Evolutionary conservation across 1,140 invertebrate genomes (phyloP).

Genomic region (Drosophila sechellia): DNA sequence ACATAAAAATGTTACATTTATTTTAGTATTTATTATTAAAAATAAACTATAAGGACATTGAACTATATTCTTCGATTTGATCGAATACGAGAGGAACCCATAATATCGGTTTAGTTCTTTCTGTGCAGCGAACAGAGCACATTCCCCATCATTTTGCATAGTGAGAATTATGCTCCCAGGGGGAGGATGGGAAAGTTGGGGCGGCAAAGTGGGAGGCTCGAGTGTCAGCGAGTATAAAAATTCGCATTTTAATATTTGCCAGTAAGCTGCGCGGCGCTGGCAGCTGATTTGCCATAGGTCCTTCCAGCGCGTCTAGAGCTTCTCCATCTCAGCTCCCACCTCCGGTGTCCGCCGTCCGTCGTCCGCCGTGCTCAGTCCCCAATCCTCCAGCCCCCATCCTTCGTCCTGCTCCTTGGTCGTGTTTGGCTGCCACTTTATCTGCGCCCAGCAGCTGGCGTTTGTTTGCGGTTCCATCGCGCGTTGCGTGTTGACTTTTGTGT

Average conservation of each 20-base stretch:
- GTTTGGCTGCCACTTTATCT: slow-evolving; percentile 79
- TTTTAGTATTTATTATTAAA: too few species aligned
- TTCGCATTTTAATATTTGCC: slow-evolving; percentile 83
- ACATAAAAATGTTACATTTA: too few species aligned
- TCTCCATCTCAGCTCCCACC: background rate
- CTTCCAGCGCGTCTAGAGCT: slow-evolving; percentile 6
- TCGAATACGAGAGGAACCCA: too few species aligned
- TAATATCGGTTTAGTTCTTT: background rate
- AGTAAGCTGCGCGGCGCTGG: slow-evolving; percentile 71
- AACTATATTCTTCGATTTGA: too few species aligned
- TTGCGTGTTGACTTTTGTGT: slow-evolving; percentile 81
- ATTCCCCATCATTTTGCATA: slow-evolving; percentile 49
- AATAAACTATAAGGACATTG: too few species aligned
- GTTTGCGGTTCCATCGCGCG: slow-evolving; percentile 77
- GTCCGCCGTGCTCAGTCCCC: slow-evolving; percentile 4
- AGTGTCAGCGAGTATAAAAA: slow-evolving; percentile 79
- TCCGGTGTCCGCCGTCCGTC: background rate
- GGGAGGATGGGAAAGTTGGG: background rate
- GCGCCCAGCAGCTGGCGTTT: slow-evolving; percentile 78
- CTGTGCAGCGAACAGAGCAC: slow-evolving; percentile 13
- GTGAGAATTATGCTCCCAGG: slow-evolving; percentile 65
- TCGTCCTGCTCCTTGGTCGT: slow-evolving; percentile 38
- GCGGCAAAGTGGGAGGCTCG: slow-evolving; percentile 42
- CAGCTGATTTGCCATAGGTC: slow-evolving; percentile 72
- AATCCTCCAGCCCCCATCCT: background rate